Conservation (phyloP, 2,113 vertebrate genomes). For the Nothocercus julius region DNA sequence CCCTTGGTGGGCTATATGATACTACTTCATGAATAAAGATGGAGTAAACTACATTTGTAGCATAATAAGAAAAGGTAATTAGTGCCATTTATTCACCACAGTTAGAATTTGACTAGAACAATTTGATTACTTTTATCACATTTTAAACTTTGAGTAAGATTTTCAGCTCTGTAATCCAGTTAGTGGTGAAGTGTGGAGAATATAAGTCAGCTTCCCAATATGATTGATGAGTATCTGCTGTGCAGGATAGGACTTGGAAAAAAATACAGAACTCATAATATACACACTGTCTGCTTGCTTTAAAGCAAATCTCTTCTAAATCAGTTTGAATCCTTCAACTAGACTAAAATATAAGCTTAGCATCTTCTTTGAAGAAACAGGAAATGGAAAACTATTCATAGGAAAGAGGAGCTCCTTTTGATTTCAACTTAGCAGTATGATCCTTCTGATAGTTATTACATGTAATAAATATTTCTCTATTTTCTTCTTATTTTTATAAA, state of each 20-base stretch:
- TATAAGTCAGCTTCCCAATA: slow-evolving; percentile 82
- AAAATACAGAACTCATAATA: slow-evolving; percentile 79
- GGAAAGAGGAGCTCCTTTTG: not conserved
- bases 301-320: slow-evolving; percentile 79
- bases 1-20: slow-evolving; percentile 76
- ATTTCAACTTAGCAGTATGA: not conserved
- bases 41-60: slow-evolving; percentile 86
- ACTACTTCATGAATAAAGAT: slow-evolving; percentile 92
- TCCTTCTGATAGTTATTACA: not conserved
- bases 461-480: not conserved
- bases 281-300: slow-evolving; percentile 82
- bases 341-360: slow-evolving; percentile 47
- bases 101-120: slow-evolving; percentile 89
- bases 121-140: slow-evolving; percentile 96
- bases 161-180: slow-evolving; percentile 89
- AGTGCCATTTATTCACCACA: slow-evolving; percentile 96
- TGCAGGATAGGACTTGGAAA: slow-evolving; percentile 75
- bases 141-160: slow-evolving; percentile 97
- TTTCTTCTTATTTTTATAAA: not conserved
- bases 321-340: slow-evolving; percentile 58
- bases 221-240: slow-evolving; percentile 90
- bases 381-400: slow-evolving; percentile 25
- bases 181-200: slow-evolving; percentile 86
- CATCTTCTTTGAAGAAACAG: slow-evolving; percentile 7
- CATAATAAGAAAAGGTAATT: slow-evolving; percentile 96